These are phyloP conservation scores for Mirounga angustirostris DNA, from an alignment of 2,113 vertebrate species.

Conservation along the genomic window DNA sequence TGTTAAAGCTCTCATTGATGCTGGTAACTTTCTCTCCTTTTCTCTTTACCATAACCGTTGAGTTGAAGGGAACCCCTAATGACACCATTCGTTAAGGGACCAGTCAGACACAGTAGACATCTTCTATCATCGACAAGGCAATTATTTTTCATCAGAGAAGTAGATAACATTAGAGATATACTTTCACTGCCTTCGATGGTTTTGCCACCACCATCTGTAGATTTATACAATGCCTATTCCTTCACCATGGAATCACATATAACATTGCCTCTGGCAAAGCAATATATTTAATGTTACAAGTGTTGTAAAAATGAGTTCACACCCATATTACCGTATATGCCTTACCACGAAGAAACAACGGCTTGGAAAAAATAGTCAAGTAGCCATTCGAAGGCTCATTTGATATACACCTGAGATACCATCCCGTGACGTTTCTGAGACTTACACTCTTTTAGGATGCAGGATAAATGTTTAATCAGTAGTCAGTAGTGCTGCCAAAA, in stretches of 20 bases:
- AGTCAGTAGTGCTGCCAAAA: background rate
- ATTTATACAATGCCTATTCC: background rate
- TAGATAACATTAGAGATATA: background rate
- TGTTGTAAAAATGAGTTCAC: background rate
- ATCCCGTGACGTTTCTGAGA: background rate
- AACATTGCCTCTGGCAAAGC: background rate
- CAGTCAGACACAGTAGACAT: background rate
- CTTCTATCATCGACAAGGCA: background rate
- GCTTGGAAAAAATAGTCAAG: background rate
- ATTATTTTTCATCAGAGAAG: slow-evolving; percentile 1
- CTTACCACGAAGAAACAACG: slow-evolving; percentile 8
- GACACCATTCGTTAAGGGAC: background rate
- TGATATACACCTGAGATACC: background rate
- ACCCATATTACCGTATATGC: background rate
- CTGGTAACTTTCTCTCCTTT: background rate
- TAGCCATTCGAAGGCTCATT: background rate
- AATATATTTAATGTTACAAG: background rate
- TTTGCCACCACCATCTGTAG: background rate
- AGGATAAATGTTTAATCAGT: background rate
- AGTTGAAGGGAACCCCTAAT: background rate
- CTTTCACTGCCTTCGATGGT: background rate
- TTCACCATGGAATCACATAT: background rate
- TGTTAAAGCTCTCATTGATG: background rate
- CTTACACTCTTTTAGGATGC: background rate
- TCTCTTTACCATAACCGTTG: background rate